Evolutionary conservation across 2,797 vertebrate genomes (phyloP), one percentile per base, ranked within the genome.

Genomic region (Brotula barbata): DNA sequence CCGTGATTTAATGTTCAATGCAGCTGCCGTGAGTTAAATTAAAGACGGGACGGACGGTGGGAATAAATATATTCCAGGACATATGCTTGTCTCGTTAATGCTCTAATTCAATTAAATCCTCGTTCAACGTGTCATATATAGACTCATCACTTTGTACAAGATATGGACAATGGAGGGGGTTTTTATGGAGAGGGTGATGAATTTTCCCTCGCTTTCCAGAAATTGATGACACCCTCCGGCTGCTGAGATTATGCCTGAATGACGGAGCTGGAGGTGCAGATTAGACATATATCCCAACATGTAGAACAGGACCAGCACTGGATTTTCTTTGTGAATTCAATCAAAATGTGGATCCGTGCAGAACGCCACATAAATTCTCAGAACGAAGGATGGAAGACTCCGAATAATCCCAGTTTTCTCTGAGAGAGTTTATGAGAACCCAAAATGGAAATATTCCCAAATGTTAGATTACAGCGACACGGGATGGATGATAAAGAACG

Each of bases 231-330:
- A 68, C 60, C 59, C 62, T 68, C 40, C 48, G 72, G 58, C 56
- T 63, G 33, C 46, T 57, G 40, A 77, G 60, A 75, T 78, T 71
- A 82, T 50, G 58, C 67, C 55, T 53, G 57, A 82, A 64, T 72
- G 33, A 34, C 23, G 3, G 21, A 15, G 36, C 8, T 40, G 56
- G 46, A 60, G 37, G 52, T 22, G 48, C 33, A 46, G 41, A 45
- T 54, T 68, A 34, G 16, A 19, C 51, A 46, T 52, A 25, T 44
- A 62, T 19, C 36, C n/a, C n/a, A n/a, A n/a, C n/a, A n/a, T n/a
- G n/a, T n/a, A n/a, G n/a, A n/a, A n/a, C n/a, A n/a, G n/a, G n/a
- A n/a, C n/a, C n/a, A n/a, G n/a, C n/a, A n/a, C n/a, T n/a, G n/a
- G n/a, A n/a, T 17, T 56, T 25, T 55, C 53, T 58, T 47, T 16